These are phyloP conservation scores for Ptilorrhoa leucosticta DNA, from an alignment of 2,113 vertebrate genomes.

Conservation along the genomic window DNA sequence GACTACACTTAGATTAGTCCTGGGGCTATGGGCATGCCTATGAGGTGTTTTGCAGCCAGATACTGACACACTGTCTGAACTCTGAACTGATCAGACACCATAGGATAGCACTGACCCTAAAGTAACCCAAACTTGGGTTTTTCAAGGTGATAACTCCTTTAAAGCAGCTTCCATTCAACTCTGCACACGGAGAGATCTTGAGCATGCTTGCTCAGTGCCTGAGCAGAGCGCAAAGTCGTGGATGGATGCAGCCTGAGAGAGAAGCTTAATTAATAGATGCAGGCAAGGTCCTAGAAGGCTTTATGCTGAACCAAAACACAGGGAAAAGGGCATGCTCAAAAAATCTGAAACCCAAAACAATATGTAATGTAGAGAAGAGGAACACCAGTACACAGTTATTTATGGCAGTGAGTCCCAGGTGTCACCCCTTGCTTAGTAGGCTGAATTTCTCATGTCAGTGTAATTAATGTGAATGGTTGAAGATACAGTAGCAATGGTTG, in stretches of 20 bases:
- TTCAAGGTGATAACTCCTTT: conserved; percentile 9
- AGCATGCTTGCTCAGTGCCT: background rate
- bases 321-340: background rate
- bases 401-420: background rate
- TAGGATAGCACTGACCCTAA: background rate
- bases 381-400: background rate
- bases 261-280: background rate
- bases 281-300: background rate
- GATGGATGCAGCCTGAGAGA: background rate
- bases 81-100: background rate
- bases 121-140: background rate
- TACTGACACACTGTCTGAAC: background rate
- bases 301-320: background rate
- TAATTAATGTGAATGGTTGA: background rate
- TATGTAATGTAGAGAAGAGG: background rate
- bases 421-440: background rate
- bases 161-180: background rate
- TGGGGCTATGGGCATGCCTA: background rate
- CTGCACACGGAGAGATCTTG: background rate
- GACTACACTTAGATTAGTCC: background rate
- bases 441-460: background rate
- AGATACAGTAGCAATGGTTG: background rate
- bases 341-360: background rate
- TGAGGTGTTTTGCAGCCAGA: background rate
- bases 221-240: background rate